These are phyloP conservation scores for Drosophila quadrilineata DNA, from an alignment of 1,140 invertebrate genomes.

Conservation along the genomic window DNA sequence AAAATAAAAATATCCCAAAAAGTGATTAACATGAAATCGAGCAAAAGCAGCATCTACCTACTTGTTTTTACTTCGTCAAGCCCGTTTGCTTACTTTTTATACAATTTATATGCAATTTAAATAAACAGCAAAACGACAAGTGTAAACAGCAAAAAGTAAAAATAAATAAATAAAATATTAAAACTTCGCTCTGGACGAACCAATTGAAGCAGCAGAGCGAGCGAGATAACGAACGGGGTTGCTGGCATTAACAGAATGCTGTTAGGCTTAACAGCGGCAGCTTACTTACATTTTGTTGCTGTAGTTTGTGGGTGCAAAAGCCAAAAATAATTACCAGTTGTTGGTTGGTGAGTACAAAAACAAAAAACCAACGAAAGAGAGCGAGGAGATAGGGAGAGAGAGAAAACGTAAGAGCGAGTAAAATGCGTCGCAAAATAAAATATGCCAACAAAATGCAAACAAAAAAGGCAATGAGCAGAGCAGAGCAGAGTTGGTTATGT, in stretches of 20 bases:
- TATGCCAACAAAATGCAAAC: constrained; percentile 47
- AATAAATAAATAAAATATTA: constrained; percentile 17
- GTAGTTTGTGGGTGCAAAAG: constrained; percentile 33
- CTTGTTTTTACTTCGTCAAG: constrained; percentile 10
- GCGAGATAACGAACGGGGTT: constrained; percentile 7
- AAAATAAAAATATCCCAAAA: constrained; percentile 12
- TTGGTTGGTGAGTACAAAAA: constrained; percentile 5
- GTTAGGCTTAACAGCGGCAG: constrained; percentile 21
- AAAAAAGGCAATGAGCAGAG: constrained; percentile 42
- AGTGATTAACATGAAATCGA: neutral
- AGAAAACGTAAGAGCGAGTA: constrained; percentile 28
- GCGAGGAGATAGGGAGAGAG: constrained; percentile 17
- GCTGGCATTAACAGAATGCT: constrained; percentile 18
- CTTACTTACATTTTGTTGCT: neutral
- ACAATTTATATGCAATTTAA: constrained; percentile 20
- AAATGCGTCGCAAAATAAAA: constrained; percentile 74
- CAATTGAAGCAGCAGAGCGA: constrained; percentile 1
- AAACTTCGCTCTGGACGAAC: constrained; percentile 5
- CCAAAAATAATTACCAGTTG: constrained; percentile 61
- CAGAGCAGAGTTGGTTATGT: constrained; percentile 1
- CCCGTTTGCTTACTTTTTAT: neutral
- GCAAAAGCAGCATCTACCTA: constrained; percentile 8
- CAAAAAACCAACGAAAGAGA: constrained; percentile 23
- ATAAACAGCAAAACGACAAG: constrained; percentile 20
- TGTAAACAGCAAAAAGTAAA: constrained; percentile 26